Conservation (phyloP, 2,888 invertebrate genomes). For the Ditula angustiorana region DNA sequence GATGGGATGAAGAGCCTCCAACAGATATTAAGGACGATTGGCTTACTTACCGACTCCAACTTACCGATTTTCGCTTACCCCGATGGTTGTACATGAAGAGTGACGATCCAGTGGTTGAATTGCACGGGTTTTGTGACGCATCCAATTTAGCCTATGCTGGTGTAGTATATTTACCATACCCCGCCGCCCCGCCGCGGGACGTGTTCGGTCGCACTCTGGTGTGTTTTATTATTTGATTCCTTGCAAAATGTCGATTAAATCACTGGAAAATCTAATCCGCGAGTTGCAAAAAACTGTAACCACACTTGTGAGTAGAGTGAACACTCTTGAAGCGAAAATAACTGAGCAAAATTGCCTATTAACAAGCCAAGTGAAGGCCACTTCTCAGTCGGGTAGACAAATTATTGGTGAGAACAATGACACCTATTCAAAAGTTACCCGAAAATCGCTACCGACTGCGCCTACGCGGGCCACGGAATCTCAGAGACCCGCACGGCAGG, state of each 20-base stretch:
- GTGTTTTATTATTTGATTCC: neutral
- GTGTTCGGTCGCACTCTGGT: too few relatives aligned
- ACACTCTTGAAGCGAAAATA: neutral
- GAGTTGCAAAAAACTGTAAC: neutral
- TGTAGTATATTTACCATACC: too few relatives aligned
- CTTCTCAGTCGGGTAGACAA: neutral
- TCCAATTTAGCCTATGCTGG: constrained; percentile 43
- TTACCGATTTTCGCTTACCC: constrained; percentile 30
- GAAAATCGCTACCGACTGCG: neutral
- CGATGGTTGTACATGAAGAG: constrained; percentile 33
- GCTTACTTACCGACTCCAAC: constrained; percentile 29
- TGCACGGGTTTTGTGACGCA: too few relatives aligned
- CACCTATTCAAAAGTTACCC: neutral
- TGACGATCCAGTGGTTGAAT: constrained; percentile 32
- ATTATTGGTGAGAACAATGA: neutral
- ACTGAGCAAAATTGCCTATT: neutral
- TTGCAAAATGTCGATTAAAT: neutral
- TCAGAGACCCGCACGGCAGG: neutral
- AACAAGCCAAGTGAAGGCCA: neutral
- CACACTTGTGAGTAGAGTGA: neutral
- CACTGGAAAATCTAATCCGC: neutral
- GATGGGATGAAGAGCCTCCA: too few relatives aligned
- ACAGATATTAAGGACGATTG: constrained; percentile 32
- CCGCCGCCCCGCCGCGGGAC: too few relatives aligned
- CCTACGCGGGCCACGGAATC: neutral